A percentile compares a stretch with the other conserved stretches of the same genome.
Conservation (phyloP, 1,140 invertebrate species). For the Drosophila nikananu region DNA sequence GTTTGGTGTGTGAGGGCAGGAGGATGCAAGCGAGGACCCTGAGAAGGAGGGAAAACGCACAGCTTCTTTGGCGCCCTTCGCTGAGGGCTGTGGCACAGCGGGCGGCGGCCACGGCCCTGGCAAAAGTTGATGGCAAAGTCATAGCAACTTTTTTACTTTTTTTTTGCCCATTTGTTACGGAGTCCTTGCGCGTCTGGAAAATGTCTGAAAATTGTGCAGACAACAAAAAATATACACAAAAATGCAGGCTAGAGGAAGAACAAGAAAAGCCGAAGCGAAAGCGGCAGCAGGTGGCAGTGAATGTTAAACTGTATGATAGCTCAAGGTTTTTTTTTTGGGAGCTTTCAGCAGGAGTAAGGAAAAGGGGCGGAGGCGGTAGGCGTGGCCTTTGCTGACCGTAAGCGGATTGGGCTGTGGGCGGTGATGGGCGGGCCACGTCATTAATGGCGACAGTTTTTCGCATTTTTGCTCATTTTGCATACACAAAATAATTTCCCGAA, state of each 20-base stretch:
- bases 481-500: constrained; percentile 57
- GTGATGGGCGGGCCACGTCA: constrained; percentile 42
- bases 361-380: constrained; percentile 23
- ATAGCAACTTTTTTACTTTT: constrained; percentile 45
- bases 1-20: constrained; percentile 1
- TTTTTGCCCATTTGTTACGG: constrained; percentile 54
- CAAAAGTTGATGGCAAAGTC: constrained; percentile 77
- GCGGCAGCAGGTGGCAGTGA: constrained; percentile 60
- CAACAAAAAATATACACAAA: constrained; percentile 45
- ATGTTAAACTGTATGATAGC: constrained; percentile 65
- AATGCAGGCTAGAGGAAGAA: constrained; percentile 28
- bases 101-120: constrained; percentile 57
- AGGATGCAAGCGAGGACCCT: neutral
- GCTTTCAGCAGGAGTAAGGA: neutral
- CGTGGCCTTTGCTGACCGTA: constrained; percentile 63
- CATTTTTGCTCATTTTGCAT: constrained; percentile 51
- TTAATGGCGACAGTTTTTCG: constrained; percentile 68
- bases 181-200: constrained; percentile 75
- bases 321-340: constrained; percentile 29
- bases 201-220: constrained; percentile 82
- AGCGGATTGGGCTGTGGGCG: constrained; percentile 39
- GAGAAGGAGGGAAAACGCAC: constrained; percentile 56
- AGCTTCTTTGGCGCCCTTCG: constrained; percentile 72
- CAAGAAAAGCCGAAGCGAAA: constrained; percentile 18
- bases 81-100: constrained; percentile 53